Evolutionary conservation across 2,113 vertebrate species (phyloP), one percentile per base, ranked within the genome.

Genomic region (Trinectes maculatus): DNA sequence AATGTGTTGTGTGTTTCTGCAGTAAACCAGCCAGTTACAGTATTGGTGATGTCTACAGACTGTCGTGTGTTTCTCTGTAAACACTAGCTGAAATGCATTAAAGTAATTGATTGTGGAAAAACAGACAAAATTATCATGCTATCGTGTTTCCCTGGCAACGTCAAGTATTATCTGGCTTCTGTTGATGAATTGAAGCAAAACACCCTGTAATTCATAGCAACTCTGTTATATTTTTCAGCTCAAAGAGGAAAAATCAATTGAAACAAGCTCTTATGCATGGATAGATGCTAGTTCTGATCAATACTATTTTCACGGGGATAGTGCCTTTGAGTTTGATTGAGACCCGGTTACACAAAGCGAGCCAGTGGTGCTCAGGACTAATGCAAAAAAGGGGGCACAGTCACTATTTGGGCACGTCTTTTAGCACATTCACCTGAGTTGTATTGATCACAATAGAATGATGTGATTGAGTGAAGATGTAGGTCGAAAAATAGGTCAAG

Each of bases 51-150:
- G 72, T 78, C 52, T 49, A 67, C 68, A 76, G 63, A 57, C 63
- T 73, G 79, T 58, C 54, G 71, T 88, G 65, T 89, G 77, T 88
- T 85, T 60, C 63, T 83, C 71, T 91, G 90, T 92, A 92, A 93
- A 93, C 87, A 90, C 89, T 86, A 79, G 71, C 85, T 79, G 79
- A 44, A 92, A 90, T 70, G 82, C 88, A 87, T 93, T 94, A 92
- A 93, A 92, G 93, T 94, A 94, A 96, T 94, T 95, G 93, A 95
- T 95, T 94, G 93, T 91, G 94, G 85, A 93, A 92, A 93, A 95
- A 94, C 91, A 94, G 92, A 90, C 92, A 91, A 91, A 93, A 91
- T 52, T 26, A 90, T 36, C 89, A 31, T 91, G 92, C 94, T 94
- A 93, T 92, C 89, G 83, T 83, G 92, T 95, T 95, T 82, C 94